These are phyloP conservation scores for Schrankia costaestrigalis DNA, from an alignment of 2,888 invertebrate species.

Conservation along the genomic window DNA sequence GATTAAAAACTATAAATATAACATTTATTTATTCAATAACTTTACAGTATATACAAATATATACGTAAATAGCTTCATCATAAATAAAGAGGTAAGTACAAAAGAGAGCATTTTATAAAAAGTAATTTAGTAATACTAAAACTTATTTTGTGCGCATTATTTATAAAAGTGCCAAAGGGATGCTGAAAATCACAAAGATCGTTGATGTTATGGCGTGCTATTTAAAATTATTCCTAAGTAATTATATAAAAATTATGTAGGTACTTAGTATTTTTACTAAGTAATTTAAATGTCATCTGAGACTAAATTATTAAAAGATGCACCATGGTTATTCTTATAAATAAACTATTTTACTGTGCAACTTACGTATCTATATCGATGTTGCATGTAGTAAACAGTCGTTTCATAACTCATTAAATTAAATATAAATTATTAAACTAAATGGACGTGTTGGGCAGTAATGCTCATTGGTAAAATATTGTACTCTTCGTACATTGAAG, in stretches of 20 bases:
- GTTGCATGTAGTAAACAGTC: constrained; percentile 18
- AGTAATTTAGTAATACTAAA: too few relatives aligned
- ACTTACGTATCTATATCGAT: constrained; percentile 58
- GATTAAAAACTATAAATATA: too few relatives aligned
- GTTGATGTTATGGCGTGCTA: too few relatives aligned
- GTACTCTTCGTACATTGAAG: too few relatives aligned
- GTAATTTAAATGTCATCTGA: constrained; percentile 9
- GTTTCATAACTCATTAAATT: constrained; percentile 15
- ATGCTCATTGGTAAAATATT: too few relatives aligned
- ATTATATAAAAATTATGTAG: background rate
- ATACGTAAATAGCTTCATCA: too few relatives aligned
- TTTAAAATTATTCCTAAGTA: too few relatives aligned
- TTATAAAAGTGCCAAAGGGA: constrained; percentile 10
- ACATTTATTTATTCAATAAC: too few relatives aligned
- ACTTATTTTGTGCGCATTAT: constrained; percentile 16
- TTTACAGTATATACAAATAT: too few relatives aligned
- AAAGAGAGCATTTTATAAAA: constrained; percentile 28
- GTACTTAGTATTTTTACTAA: background rate
- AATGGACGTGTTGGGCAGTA: constrained; percentile 20
- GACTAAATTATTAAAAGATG: constrained; percentile 15
- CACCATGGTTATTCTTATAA: constrained; percentile 56
- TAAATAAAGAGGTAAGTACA: too few relatives aligned
- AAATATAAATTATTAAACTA: constrained; percentile 13
- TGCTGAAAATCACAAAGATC: constrained; percentile 4
- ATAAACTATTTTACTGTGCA: constrained; percentile 61